Conservation (phyloP, 2,797 vertebrate genomes). For the Myoxocephalus aenaeus region DNA sequence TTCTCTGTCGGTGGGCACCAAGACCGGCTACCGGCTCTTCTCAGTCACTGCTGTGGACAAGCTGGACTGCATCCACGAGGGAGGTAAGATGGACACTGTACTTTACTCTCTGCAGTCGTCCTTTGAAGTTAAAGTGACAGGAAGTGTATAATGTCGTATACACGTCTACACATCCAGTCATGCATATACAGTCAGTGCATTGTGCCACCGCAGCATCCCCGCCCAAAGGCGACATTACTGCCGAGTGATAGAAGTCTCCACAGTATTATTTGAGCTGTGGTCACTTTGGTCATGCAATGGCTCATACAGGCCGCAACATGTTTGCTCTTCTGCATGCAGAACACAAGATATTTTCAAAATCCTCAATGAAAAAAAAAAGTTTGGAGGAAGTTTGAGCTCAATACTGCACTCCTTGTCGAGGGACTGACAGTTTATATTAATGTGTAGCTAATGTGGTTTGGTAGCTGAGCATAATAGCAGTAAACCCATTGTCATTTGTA, state of each 20-base stretch:
- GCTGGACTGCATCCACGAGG: constrained; percentile 93
- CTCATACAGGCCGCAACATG: constrained; percentile 7
- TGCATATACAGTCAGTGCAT: neutral
- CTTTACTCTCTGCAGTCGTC: neutral
- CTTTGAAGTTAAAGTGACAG: neutral
- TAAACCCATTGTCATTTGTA: neutral
- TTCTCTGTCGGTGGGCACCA: constrained; percentile 93
- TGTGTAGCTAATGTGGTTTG: neutral
- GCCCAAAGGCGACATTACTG: neutral
- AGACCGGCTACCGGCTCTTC: constrained; percentile 92
- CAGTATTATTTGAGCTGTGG: constrained; percentile 16
- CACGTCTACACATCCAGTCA: neutral
- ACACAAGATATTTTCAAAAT: constrained; percentile 16
- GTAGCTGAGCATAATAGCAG: neutral
- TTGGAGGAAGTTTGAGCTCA: constrained; percentile 28
- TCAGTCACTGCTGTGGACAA: constrained; percentile 93
- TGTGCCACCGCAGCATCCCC: constrained; percentile 9
- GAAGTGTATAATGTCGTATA: neutral
- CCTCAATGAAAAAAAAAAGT: constrained; percentile 20
- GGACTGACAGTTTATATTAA: neutral
- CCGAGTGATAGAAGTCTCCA: neutral
- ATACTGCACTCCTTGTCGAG: constrained; percentile 14
- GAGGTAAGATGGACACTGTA: constrained; percentile 83
- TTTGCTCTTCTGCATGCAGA: constrained; percentile 34
- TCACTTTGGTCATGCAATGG: constrained; percentile 17